A percentile compares a stretch with the other conserved stretches of the same genome.
These are phyloP conservation scores for Limonius californicus DNA, from an alignment of 1,140 invertebrate genomes.

Conservation along the genomic window DNA sequence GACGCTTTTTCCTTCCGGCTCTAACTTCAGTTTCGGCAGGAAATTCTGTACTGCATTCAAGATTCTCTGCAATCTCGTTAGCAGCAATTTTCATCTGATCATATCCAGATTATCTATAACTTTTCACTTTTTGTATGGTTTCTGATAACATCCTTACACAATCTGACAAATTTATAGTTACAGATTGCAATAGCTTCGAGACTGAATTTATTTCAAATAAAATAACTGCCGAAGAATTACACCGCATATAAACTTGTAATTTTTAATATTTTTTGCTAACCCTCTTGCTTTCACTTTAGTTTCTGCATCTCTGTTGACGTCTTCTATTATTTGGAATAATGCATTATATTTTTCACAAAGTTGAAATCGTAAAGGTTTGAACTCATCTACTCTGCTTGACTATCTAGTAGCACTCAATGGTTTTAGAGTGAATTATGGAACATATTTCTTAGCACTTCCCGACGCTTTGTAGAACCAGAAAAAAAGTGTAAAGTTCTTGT, in stretches of 20 bases:
- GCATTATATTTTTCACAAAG: no score
- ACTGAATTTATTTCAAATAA: no score
- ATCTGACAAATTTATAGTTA: neutral
- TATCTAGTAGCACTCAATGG: no score
- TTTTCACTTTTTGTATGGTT: neutral
- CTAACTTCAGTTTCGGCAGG: neutral
- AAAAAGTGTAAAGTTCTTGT: no score
- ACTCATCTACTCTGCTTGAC: neutral
- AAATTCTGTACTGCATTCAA: neutral
- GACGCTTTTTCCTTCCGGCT: neutral
- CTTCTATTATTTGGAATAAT: conserved; percentile 3
- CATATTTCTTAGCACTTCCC: neutral
- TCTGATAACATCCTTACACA: conserved; percentile 5
- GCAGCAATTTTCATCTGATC: conserved; percentile 8
- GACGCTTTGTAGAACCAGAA: neutral
- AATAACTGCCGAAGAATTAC: neutral
- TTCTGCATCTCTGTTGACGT: conserved; percentile 3
- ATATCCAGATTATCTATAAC: no score
- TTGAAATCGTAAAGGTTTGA: no score
- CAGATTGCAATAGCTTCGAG: no score
- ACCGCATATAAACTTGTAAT: conserved; percentile 1
- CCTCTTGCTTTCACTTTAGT: neutral
- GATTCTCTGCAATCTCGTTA: neutral
- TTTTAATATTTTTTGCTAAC: neutral
- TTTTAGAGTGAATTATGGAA: neutral